Base-by-base conservation (phyloP, 2,797 vertebrate genomes). In the Karalla daura region DNA sequence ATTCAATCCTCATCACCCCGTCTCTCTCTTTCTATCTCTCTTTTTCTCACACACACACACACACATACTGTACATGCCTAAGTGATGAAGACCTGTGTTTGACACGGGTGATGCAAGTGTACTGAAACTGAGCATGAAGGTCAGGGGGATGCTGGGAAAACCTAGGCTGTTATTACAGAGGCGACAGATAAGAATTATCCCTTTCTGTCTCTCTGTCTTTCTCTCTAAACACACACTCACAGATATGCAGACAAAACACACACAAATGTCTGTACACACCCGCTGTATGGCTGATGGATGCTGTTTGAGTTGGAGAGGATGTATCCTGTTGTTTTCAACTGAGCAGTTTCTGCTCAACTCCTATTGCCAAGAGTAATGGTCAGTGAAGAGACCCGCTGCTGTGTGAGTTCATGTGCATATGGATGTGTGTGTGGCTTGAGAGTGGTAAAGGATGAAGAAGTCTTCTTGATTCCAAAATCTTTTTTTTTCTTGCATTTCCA, bases 91-190 rank as follows among this genome's bases (percentile, higher is more conserved):
- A 72, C 67, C 27, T 3, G 21, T 70, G 63, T 78, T 84, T 72
- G 82, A 80, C 74, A 72, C 12, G 41, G 78, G 41, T 88, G 84
- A 89, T 87, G 87, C 63, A 88, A 87, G 72, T 76, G 59, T 65
- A 53, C 69, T 85, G 87, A 88, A 88, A 88, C 80, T 72, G 64
- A 85, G 82, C 83, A 58, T 83, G 86, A 90, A 90, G 87, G 87
- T 89, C 86, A 86, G 50, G 65, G 66, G 52, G 70, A 78, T 76
- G 69, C 74, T 76, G 55, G 63, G 46, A 79, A 63, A 83, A 79
- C 70, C 72, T 35, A 40, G 36, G 64, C 67, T 64, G 15, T 46
- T 54, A 80, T 82, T 77, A 78, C 69, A 74, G 70, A 75, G 76
- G 70, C 77, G 80, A 80, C 78, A 80, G 73, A 17, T 78, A 49